Base-by-base conservation (phyloP, 1,140 invertebrate genomes). In the Thaumetopoea pityocampa region DNA sequence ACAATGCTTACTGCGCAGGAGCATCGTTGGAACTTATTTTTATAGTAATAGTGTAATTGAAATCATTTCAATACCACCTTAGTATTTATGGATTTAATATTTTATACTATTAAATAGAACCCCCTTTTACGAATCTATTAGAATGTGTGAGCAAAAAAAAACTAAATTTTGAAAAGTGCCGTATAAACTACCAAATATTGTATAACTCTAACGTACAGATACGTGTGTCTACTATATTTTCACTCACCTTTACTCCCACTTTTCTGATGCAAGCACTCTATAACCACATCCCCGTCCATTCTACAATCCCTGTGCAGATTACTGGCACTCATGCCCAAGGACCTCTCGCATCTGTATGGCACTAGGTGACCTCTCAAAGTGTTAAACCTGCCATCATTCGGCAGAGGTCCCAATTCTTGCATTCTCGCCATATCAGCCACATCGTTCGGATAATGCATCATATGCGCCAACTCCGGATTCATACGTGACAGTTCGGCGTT, bases 181-280 rank as follows among this genome's bases (percentile, higher is more conserved):
- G n/a, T n/a, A n/a, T n/a, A n/a, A n/a, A n/a, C n/a, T n/a, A n/a
- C n/a, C n/a, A n/a, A n/a, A n/a, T n/a, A n/a, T n/a, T n/a, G n/a
- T n/a, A n/a, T n/a, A n/a, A n/a, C n/a, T n/a, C n/a, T n/a, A n/a
- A n/a, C n/a, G n/a, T n/a, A n/a, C n/a, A n/a, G n/a, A n/a, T n/a
- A n/a, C n/a, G n/a, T n/a, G n/a, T n/a, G n/a, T n/a, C n/a, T n/a
- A n/a, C n/a, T n/a, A n/a, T n/a, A n/a, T n/a, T n/a, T n/a, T n/a
- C n/a, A 48, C 50, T 17, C 29, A 78, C 76, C 78, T 78, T 77
- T 80, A 18, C 73, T 79, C 0, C 35, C 64, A 40, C 51, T 62
- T 12, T 76, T 80, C 47, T 78, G 76, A 46, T 83, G 79, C 14
- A 79, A 52, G 33, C 79, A 83, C 20, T 82, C 78, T 2, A 77